Conservation (phyloP, 2,797 vertebrate genomes). For the Peromyscus melanophrys region DNA sequence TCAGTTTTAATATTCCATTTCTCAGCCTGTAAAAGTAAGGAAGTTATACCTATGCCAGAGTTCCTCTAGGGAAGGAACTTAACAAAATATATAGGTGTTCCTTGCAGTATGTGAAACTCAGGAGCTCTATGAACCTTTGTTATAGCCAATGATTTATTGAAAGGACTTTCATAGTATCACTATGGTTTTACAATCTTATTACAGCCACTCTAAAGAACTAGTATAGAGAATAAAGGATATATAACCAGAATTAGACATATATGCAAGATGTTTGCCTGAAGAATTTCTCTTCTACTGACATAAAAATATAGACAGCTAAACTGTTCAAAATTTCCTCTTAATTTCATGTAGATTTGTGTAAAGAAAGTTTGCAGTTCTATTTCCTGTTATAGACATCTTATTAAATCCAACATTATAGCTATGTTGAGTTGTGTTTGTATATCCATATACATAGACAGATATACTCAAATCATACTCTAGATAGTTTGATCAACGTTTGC, state of each 20-base stretch:
- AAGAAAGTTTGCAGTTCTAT: slow-evolving; percentile 9
- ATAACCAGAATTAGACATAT: not conserved
- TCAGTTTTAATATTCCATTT: not conserved
- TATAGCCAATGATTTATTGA: not conserved
- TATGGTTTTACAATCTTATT: not conserved
- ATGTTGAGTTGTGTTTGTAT: slow-evolving; percentile 10
- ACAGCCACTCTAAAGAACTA: not conserved
- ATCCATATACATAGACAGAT: not conserved
- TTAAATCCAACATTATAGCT: slow-evolving; percentile 33
- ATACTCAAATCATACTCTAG: slow-evolving; percentile 26
- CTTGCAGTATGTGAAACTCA: not conserved
- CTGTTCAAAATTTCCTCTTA: slow-evolving; percentile 13
- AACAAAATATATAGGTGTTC: not conserved
- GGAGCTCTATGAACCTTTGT: not conserved
- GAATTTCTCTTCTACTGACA: slow-evolving; percentile 47
- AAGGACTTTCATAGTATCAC: not conserved
- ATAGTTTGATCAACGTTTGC: slow-evolving; percentile 49
- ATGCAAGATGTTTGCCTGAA: not conserved
- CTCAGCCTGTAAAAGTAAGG: not conserved
- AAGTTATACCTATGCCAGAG: not conserved
- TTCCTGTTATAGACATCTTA: slow-evolving; percentile 52
- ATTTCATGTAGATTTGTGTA: not conserved
- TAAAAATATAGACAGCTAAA: slow-evolving; percentile 19
- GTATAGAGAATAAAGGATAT: not conserved
- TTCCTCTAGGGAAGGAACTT: not conserved